Conservation (phyloP, 2,113 vertebrate genomes). For the Hydrolagus affinis region DNA sequence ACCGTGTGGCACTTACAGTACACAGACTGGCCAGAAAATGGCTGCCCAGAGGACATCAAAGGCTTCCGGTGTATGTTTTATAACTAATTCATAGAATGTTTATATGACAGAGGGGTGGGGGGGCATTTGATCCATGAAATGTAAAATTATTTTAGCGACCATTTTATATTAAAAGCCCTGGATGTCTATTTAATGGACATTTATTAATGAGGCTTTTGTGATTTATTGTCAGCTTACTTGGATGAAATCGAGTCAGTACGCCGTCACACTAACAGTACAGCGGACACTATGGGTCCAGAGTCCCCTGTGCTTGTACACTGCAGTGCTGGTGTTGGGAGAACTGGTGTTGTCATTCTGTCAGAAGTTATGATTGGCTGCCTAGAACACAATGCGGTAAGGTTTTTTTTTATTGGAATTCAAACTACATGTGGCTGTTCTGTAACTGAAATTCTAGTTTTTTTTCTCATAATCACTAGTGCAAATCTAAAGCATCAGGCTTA, state of each 20-base stretch:
- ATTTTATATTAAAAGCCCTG: too few relatives aligned
- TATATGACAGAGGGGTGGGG: too few relatives aligned
- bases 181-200: too few relatives aligned
- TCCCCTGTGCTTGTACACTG: slow-evolving; percentile 86
- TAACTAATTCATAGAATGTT: background rate
- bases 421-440: background rate
- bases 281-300: slow-evolving; percentile 65
- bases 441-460: background rate
- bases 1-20: slow-evolving; percentile 98
- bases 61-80: slow-evolving; percentile 82
- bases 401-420: background rate
- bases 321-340: slow-evolving; percentile 85
- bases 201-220: background rate
- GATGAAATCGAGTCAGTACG: slow-evolving; percentile 96
- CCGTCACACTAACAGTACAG: slow-evolving; percentile 85
- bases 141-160: too few relatives aligned
- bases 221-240: slow-evolving; percentile 65
- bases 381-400: slow-evolving; percentile 88
- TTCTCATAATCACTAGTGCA: too few relatives aligned
- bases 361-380: slow-evolving; percentile 94
- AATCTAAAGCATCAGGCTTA: too few relatives aligned
- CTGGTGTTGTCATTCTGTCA: slow-evolving; percentile 82
- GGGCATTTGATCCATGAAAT: too few relatives aligned
- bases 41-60: slow-evolving; percentile 88
- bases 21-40: slow-evolving; percentile 93